Evolutionary conservation across 2,888 invertebrate genomes (phyloP).

Genomic region (Epiperipatus broadwayi): DNA sequence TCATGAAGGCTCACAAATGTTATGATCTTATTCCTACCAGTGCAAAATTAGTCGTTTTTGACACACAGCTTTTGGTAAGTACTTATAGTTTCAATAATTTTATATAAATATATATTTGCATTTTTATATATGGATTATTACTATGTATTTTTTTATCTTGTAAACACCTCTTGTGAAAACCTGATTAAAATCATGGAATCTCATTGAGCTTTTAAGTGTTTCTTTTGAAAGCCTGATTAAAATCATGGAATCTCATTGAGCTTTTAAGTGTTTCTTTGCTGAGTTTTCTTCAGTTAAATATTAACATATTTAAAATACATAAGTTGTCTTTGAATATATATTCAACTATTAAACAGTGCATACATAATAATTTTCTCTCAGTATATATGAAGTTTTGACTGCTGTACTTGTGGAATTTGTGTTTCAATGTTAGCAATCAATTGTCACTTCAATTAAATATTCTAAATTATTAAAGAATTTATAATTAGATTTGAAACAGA

Average conservation of each 20-base stretch:
- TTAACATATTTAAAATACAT: no score
- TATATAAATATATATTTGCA: neutral
- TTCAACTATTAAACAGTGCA: no score
- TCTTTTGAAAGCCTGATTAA: neutral
- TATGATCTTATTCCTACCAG: conserved; percentile 99
- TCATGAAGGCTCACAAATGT: conserved; percentile 99
- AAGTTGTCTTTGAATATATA: no score
- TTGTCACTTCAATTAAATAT: no score
- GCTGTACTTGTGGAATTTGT: no score
- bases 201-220: conserved; percentile 3
- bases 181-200: neutral
- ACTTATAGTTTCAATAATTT: neutral
- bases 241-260: neutral
- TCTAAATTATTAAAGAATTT: no score
- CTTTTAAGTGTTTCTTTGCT: neutral
- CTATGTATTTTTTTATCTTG: neutral
- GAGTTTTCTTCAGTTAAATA: no score
- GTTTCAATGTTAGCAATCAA: no score
- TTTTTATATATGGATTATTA: neutral
- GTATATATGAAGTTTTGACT: no score
- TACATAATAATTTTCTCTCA: no score
- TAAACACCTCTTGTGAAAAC: neutral
- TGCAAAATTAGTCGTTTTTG: conserved; percentile 96
- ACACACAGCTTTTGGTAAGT: conserved; percentile 66
- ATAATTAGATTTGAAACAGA: no score